Conservation (phyloP, 1,140 invertebrate species). For the Drosophila kikkawai region DNA sequence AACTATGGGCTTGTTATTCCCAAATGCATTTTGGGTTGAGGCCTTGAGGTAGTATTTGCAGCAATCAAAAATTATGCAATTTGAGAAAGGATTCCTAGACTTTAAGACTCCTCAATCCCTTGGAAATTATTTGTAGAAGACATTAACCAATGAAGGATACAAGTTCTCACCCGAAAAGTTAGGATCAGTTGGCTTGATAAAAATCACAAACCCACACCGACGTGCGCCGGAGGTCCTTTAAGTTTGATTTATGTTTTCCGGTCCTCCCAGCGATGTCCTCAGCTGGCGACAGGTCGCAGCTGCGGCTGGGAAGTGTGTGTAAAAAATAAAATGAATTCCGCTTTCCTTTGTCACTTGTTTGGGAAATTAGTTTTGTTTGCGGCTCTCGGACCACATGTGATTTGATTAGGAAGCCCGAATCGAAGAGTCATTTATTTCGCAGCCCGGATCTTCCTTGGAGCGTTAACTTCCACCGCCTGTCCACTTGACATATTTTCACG, state of each 20-base stretch:
- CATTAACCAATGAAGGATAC: neutral
- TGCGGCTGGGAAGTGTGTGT: constrained; percentile 33
- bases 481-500: constrained; percentile 72
- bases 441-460: constrained; percentile 3
- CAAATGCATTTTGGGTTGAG: constrained; percentile 54
- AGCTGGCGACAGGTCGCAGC: constrained; percentile 45
- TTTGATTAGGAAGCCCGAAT: constrained; percentile 67
- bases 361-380: constrained; percentile 57
- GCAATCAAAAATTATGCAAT: neutral
- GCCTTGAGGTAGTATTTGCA: neutral
- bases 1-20: constrained; percentile 31
- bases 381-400: constrained; percentile 54
- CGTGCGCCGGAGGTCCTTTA: constrained; percentile 1
- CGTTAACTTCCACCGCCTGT: constrained; percentile 40
- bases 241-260: constrained; percentile 68
- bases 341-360: constrained; percentile 45
- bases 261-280: constrained; percentile 4
- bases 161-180: neutral
- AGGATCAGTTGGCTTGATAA: constrained; percentile 1
- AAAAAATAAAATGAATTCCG: constrained; percentile 30
- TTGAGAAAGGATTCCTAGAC: neutral
- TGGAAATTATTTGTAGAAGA: neutral
- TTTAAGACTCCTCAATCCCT: neutral
- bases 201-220: neutral
- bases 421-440: constrained; percentile 51